phyloP scores from a whole-genome alignment of 2,113 vertebrate species.

The Peucedramus taeniatus region DNA sequence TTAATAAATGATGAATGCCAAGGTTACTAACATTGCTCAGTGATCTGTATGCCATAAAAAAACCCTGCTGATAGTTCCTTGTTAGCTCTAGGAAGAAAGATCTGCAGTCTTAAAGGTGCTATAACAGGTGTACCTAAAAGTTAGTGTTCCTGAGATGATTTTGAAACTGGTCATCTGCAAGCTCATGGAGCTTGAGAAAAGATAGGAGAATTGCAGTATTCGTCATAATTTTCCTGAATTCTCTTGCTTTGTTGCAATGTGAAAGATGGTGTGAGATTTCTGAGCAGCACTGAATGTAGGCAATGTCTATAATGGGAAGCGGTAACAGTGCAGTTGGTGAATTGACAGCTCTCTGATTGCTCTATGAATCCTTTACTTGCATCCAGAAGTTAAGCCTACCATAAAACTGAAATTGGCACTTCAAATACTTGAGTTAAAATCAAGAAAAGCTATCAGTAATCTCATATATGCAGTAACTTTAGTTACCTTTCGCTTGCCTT shows the following conservation, averaged over 20 bases:
- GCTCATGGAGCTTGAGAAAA: neutral
- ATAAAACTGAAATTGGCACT: neutral
- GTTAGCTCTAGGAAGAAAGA: neutral
- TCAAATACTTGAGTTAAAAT: neutral
- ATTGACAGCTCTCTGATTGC: conserved; percentile 18
- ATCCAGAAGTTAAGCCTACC: neutral
- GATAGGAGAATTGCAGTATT: neutral
- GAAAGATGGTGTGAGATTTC: conserved; percentile 13
- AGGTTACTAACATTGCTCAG: neutral
- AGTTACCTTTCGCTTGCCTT: neutral
- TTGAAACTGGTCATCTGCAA: neutral
- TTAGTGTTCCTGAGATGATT: neutral
- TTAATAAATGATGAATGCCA: neutral
- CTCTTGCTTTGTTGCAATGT: neutral
- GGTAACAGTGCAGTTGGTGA: conserved; percentile 16
- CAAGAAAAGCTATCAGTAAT: neutral
- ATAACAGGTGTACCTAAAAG: neutral
- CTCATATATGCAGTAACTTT: neutral
- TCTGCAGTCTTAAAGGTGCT: neutral
- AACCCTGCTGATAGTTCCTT: neutral
- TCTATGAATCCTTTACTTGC: neutral
- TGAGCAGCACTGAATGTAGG: neutral
- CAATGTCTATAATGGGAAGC: neutral
- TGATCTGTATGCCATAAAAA: neutral
- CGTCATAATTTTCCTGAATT: neutral